A percentile compares a stretch with the other conserved stretches of the same genome.
Conservation (phyloP, 2,113 vertebrate genomes). For the Proteles cristata region DNA sequence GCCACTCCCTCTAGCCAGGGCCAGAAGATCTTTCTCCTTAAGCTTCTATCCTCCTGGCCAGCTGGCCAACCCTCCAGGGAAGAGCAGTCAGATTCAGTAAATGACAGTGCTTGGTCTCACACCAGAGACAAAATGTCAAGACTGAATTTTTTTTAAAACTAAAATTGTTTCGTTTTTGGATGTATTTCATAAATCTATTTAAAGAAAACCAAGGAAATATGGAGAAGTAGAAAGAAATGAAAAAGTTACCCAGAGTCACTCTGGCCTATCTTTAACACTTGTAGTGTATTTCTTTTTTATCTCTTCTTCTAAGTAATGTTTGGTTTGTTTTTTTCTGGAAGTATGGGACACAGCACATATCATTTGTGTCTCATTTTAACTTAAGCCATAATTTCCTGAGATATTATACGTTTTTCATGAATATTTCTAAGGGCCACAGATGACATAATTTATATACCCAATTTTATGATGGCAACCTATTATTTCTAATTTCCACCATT, state of each 20-base stretch:
- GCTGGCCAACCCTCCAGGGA: not conserved
- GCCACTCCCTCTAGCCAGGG: not conserved
- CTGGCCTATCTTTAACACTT: not conserved
- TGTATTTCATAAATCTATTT: not conserved
- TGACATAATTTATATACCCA: not conserved
- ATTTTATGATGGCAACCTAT: not conserved
- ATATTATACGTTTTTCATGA: not conserved
- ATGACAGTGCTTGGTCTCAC: not conserved
- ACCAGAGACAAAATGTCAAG: not conserved
- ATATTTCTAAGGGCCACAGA: not conserved
- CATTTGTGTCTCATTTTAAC: not conserved
- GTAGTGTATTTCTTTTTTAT: not conserved
- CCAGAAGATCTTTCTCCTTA: too few species aligned
- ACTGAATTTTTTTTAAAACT: not conserved
- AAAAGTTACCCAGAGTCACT: not conserved
- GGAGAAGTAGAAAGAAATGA: not conserved
- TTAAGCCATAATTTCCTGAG: not conserved
- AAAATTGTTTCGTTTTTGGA: not conserved
- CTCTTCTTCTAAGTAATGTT: not conserved
- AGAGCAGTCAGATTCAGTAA: not conserved
- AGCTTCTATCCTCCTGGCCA: not conserved
- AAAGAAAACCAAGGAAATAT: not conserved
- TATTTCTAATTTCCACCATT: not conserved
- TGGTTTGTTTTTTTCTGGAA: not conserved
- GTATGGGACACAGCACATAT: not conserved